Base-by-base conservation (phyloP, 37 sponge, comb jelly and placozoan genomes). In the Geodia barretti region DNA sequence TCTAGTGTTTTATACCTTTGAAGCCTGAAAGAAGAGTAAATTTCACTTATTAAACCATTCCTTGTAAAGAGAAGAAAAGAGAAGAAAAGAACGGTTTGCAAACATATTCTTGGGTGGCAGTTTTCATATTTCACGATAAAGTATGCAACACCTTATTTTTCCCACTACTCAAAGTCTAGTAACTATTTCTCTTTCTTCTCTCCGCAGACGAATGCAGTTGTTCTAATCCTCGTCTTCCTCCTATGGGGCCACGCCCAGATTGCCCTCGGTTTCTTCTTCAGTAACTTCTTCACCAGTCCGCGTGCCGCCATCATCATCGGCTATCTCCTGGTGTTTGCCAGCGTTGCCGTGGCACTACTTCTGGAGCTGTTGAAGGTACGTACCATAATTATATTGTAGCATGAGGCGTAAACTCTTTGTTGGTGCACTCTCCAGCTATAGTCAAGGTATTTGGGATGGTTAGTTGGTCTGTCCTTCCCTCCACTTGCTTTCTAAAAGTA, bases 221-320 rank as follows among this genome's bases (percentile, higher is more conserved):
- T 89, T 17, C 29, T 93, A 5, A 38, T 86, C 20, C 20, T 93
- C 19, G 74, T 59, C 24, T 68, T 89, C 28, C 43, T 86, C 29
- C 43, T 93, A 35, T 93, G 94, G 94, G 94, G 94, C 19, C 80
- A 86, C 65, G 81, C 89, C 2, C 89, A 79, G 63, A 81, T 89
- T 3, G 82, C 85, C 8, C 33, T 86, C 2, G 90, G 83, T 1
- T 89, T 93, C 80, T 86, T 93, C 66, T 79, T 89, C 70, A 85
- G 86, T 66, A 93, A 79, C 62, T 86, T 93, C 80, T 93, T 93
- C 80, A 74, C 70, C 62, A 73, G 93, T 3, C 82, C 93, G 1
- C 76, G 89, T 17, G 81, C 93, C 5, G 89, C 89, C 68, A 88
- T 65, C 82, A 85, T 92, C 37, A 75, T 92, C 11, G 82, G 86